Evolutionary conservation across 92 coral and sea anemone species (phyloP), one percentile per base, ranked within the genome.

Genomic region (Epizoanthus rinbou): DNA sequence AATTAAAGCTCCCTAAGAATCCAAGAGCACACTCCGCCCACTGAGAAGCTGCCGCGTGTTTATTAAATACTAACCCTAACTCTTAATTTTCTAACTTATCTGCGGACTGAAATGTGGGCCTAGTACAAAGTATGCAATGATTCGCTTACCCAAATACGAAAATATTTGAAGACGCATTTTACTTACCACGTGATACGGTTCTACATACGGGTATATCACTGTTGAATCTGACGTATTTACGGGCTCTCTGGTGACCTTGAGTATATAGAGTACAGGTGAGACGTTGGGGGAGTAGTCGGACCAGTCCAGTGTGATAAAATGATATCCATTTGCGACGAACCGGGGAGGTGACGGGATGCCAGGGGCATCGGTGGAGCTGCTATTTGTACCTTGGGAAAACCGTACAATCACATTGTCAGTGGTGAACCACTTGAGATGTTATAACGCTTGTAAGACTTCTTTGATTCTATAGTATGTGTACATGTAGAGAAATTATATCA

Each of bases 261-360:
- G 24, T 22, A 78, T 53, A 23, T 43, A 78, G 57, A 78, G 58
- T 28, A 62, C 59, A 15, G 72, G 71, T 11, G 70, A 60, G 24
- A 56, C 25, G 58, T 78, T 63, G 69, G 72, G 41, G 8, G 71
- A 23, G 72, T 78, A 39, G 19, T 78, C 70, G 62, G 52, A 11
- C 82, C 82, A 78, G 43, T 62, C 22, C 57, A 78, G 39, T 31
- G 71, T 45, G n/a, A 63, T 65, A 43, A 78, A 78, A 62, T 78
- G 82, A 18, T 78, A 78, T 3, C 82, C 82, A 78, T 43, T 78
- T 14, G 71, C 1, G 23, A 78, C 71, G 59, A 78, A 14, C 5
- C 23, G 71, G 23, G 82, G 82, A 14, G 71, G 71, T 15, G 82
- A 18, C 8, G 69, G 71, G 23, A 18, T 63, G 63, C 23, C 11